Base-by-base conservation (phyloP, 2,888 invertebrate genomes). In the Watsonalla binaria region DNA sequence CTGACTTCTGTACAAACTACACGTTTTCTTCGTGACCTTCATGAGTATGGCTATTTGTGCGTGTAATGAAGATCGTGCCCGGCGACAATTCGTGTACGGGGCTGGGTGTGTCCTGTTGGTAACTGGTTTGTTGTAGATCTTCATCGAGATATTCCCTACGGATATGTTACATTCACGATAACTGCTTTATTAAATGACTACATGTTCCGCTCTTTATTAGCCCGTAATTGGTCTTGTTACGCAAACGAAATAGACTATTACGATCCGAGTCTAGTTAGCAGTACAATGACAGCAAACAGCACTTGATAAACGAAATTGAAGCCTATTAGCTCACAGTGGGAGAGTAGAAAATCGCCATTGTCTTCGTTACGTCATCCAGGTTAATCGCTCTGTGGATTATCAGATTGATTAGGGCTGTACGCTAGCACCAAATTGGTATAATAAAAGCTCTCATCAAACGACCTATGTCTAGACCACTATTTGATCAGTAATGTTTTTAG, bases 31-130 rank as follows among this genome's bases (percentile, higher is more conserved):
- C 73, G 72, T 76, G 77, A 76, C 72, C 74, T 72, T 70, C 66
- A 68, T 62, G 55, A 61, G 58, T 65, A 65, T 70, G 63, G 63
- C 66, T 66, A 65, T 74, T 74, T 73, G 74, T 75, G 74, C 74
- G 74, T 76, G 74, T 73, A 76, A 81, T 77, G 75, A 74, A 75
- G 71, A 76, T 74, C 78, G 75, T 80, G 78, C 74, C 64, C 69
- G 70, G 64, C 59, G 66, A 68, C 67, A 62, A 63, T 66, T 67
- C 68, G 61, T 73, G 64, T 66, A 63, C 52, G 52, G 58, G 60
- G 55, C 61, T 66, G 70, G 74, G 73, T 66, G 74, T 72, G 74
- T 65, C 66, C 65, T 65, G 72, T 62, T 64, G 59, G 65, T 67
- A 73, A 78, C 77, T 67, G 68, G 71, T 73, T 70, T 73, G 64